Evolutionary conservation across 2,113 vertebrate genomes (phyloP), one percentile per base, ranked within the genome.

Genomic region (Tenebrosternarchus preto): DNA sequence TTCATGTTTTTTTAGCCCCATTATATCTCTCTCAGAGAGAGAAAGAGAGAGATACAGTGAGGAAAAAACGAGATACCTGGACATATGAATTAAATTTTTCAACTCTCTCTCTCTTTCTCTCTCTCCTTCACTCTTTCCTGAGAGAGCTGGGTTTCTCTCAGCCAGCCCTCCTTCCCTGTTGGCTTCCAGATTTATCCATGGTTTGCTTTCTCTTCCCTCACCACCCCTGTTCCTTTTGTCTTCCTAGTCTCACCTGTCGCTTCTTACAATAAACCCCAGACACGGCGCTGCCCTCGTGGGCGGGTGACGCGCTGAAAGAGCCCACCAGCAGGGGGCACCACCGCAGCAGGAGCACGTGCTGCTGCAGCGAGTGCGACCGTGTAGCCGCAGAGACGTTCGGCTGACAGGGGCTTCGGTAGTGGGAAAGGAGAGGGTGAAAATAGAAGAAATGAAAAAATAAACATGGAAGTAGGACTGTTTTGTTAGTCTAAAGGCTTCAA

Each of bases 161-260:
- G n/a, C n/a, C 87, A 80, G 84, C 83, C 78, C 84, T 89, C 84
- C 83, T 77, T 85, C 76, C 81, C 85, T 86, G 86, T 79, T 87
- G 85, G 87, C 88, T 90, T 88, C 84, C 64, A 80, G 70, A 92
- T 56, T 67, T 84, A 78, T 87, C 86, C 17, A 77, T 85, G 73
- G 78, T 85, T n/a, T 85, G 64, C 84, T 72, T 76, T 76, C 75
- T 24, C 53, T 56, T 64, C 56, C 68, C 80, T 74, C 57, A 36
- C 16, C 63, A 31, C 69, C 60, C 64, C 19, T n/a, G n/a, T 24
- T 76, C n/a, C 60, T 64, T 67, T 77, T 83, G 73, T 53, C 63
- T 72, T 82, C 29, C 66, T 31, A 75, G 67, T 73, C 80, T 69
- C 69, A 82, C 63, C 43, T 64, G 56, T 64, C 80, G 6, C 46